These are phyloP conservation scores for Ectropis crepuscularia DNA, from an alignment of 2,888 invertebrate species.

Conservation along the genomic window DNA sequence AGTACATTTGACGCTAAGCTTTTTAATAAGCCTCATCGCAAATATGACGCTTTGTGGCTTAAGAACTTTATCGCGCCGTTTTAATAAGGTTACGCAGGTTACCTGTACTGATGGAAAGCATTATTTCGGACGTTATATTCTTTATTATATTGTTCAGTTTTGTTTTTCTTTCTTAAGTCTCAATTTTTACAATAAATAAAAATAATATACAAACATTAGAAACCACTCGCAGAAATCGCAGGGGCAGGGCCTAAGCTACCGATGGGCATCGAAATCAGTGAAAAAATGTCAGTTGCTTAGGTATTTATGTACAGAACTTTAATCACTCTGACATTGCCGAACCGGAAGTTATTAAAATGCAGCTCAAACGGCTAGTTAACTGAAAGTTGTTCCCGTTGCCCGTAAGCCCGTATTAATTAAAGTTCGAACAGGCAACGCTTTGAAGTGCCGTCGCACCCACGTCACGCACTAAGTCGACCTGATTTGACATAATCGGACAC, in stretches of 20 bases:
- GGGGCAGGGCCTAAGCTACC: too few relatives aligned
- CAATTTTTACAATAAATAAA: too few relatives aligned
- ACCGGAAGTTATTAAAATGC: not conserved
- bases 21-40: constrained; percentile 13
- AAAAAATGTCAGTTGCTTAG: too few relatives aligned
- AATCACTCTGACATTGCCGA: not conserved
- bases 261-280: too few relatives aligned
- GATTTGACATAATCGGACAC: constrained; percentile 45
- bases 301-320: too few relatives aligned
- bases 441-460: constrained; percentile 48
- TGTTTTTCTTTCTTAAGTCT: too few relatives aligned
- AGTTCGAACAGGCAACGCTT: constrained; percentile 41
- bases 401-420: constrained; percentile 41
- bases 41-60: not conserved
- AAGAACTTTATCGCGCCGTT: not conserved
- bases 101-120: too few relatives aligned
- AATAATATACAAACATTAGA: too few relatives aligned
- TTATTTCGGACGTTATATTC: too few relatives aligned
- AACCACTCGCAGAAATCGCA: too few relatives aligned
- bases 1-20: constrained; percentile 17
- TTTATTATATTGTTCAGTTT: too few relatives aligned
- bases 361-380: constrained; percentile 9
- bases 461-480: constrained; percentile 48
- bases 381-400: constrained; percentile 10
- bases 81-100: not conserved